Evolutionary conservation across 2,888 invertebrate species (phyloP).

Genomic region (Syritta pipiens): DNA sequence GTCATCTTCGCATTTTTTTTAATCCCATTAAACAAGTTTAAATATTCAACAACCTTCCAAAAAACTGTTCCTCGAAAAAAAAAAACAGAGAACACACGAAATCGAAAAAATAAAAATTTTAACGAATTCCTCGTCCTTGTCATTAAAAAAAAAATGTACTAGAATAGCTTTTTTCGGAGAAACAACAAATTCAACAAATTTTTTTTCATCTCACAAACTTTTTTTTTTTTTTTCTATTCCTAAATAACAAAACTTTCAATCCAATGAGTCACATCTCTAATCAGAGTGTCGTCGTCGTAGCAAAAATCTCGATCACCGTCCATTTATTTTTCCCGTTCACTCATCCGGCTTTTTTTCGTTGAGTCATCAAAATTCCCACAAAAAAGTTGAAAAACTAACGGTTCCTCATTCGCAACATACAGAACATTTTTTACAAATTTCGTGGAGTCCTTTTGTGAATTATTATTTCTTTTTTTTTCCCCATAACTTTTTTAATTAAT

Average conservation of each 20-base stretch:
- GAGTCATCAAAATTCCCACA: constrained; percentile 43
- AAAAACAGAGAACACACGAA: too few species aligned
- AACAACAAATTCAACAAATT: too few species aligned
- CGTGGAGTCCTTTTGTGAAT: constrained; percentile 62
- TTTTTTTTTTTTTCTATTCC: too few species aligned
- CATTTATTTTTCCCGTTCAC: constrained; percentile 44
- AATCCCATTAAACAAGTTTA: too few species aligned
- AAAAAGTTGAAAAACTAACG: constrained; percentile 49
- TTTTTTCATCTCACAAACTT: too few species aligned
- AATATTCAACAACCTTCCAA: too few species aligned
- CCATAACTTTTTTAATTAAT: not conserved
- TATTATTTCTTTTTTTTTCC: constrained; percentile 28
- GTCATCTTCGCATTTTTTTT: too few species aligned
- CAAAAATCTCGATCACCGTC: not conserved
- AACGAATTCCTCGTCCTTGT: too few species aligned
- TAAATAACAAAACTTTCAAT: not conserved
- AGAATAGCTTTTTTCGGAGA: too few species aligned
- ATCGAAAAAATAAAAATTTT: too few species aligned
- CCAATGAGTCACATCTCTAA: constrained; percentile 9
- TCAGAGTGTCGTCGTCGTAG: not conserved
- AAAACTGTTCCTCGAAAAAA: too few species aligned
- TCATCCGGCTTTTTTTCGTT: constrained; percentile 47
- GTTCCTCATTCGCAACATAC: constrained; percentile 41
- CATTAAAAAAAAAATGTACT: too few species aligned
- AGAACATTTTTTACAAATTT: constrained; percentile 31